Conservation (phyloP, 1,140 invertebrate species). For the Orius laevigatus region DNA sequence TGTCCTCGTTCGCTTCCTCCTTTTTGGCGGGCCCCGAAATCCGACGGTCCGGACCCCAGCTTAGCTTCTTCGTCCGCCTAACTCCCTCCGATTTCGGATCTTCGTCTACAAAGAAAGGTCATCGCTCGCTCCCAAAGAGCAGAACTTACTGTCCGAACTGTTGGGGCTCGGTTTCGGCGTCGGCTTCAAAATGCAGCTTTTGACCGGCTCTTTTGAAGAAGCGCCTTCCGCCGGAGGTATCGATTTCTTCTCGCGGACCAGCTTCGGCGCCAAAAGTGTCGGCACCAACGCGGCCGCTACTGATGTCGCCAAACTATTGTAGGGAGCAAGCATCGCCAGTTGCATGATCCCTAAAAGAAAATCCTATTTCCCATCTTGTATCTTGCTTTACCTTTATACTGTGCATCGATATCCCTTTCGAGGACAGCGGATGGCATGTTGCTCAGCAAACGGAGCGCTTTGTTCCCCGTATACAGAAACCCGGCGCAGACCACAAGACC, state of each 20-base stretch:
- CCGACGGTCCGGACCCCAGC: conserved; percentile 18
- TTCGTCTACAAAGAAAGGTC: not conserved
- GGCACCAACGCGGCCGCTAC: conserved; percentile 38
- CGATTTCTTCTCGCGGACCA: conserved; percentile 17
- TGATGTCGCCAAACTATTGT: conserved; percentile 38
- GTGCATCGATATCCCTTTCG: conserved; percentile 28
- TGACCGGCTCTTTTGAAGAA: conserved; percentile 1
- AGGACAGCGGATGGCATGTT: conserved; percentile 31
- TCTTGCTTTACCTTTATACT: conserved; percentile 31
- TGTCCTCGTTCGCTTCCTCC: conserved; percentile 14
- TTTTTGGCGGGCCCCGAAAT: conserved; percentile 3
- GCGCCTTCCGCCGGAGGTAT: not conserved
- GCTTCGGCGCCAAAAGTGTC: conserved; percentile 34
- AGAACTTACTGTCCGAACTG: conserved; percentile 9
- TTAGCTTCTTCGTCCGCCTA: conserved; percentile 18
- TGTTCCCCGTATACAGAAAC: conserved; percentile 37
- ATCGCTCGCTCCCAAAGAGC: not conserved
- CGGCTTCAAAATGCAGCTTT: conserved; percentile 8
- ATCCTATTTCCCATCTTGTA: too few relatives aligned
- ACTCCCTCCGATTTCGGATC: not conserved
- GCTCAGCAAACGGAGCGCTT: conserved; percentile 30
- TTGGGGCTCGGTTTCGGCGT: conserved; percentile 11
- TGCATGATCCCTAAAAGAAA: conserved; percentile 34
- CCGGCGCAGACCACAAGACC: conserved; percentile 35
- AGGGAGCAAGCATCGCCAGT: conserved; percentile 36